Base-by-base conservation (phyloP, 2,113 vertebrate genomes). In the Cyphomyrus plagiostoma region DNA sequence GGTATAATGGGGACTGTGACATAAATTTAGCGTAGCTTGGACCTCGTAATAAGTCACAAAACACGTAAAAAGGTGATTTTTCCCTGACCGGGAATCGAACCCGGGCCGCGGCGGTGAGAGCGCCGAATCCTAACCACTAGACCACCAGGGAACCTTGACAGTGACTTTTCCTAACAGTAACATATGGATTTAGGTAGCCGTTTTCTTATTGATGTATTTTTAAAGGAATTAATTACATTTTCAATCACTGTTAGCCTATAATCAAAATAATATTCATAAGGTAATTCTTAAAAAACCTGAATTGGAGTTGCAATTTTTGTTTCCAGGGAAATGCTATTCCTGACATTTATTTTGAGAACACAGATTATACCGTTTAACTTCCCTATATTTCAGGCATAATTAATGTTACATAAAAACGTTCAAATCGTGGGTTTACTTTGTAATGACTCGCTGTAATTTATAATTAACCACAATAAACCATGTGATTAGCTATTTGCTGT, bases 21-120 rank as follows among this genome's bases (percentile, higher is more conserved):
- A 42, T 17, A 80, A 42, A 7, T 80, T 19, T 8, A 42, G 35
- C 15, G 35, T 39, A 13, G n/a, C n/a, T 26, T 15, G n/a, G 66
- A n/a, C 26, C 13, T 70, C 1, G 35, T 62, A 3, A 62, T 62
- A 9, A 62, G 3, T 62, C 0, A 10, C 7, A 74, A 74, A 35
- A 35, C 11, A 3, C 4, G 26, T 15, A 4, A 80, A 39, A 39
- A 42, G n/a, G 0, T 6, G 17, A 7, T 0, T 19, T 19, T 80
- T 80, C 74, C 74, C 74, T 92, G 91, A 92, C 91, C 91, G 90
- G 91, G 91, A 92, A 92, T 92, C 90, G 91, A 92, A 92, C 90
- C 91, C 89, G 90, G 91, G 91, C 91, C 91, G 91, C 91, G 90
- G 91, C 90, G 90, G 91, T 92, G 91, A 92, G 90, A 92, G 91